Percentiles rank a stretch among this genome's conserved stretches.
phyloP scores from a whole-genome alignment of 2,888 invertebrate species.

The Leptura quadrifasciata region DNA sequence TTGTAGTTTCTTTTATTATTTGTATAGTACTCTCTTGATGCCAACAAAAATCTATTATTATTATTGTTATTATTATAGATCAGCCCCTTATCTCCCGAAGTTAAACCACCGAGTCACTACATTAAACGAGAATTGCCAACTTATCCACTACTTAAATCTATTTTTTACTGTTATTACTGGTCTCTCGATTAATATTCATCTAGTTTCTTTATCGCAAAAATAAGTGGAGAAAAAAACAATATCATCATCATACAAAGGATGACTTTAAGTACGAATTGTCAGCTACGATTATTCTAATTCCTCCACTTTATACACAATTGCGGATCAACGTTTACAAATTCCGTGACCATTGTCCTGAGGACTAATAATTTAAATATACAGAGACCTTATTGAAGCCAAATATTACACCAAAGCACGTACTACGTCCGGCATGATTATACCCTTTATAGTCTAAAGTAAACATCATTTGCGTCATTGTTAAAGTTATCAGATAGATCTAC shows the following conservation, averaged over 20 bases:
- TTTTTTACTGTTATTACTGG: too few relatives aligned
- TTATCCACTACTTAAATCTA: too few relatives aligned
- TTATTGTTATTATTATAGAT: too few relatives aligned
- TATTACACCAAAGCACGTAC: background rate
- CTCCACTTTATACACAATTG: background rate
- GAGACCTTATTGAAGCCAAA: background rate
- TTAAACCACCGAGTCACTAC: too few relatives aligned
- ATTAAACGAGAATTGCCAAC: too few relatives aligned
- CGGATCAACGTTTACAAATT: background rate
- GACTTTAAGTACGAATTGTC: background rate
- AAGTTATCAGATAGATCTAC: conserved; percentile 1
- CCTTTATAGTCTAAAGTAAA: conserved; percentile 7
- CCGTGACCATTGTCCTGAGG: background rate
- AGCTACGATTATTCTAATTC: background rate
- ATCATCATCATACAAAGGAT: conserved; percentile 2
- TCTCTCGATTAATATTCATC: too few relatives aligned
- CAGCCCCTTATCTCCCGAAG: too few relatives aligned
- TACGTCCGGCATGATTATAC: background rate
- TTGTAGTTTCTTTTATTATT: too few relatives aligned
- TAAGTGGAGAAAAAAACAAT: background rate
- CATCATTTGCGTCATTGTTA: conserved; percentile 3
- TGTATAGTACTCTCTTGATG: too few relatives aligned
- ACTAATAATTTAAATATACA: background rate
- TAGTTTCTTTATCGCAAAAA: background rate
- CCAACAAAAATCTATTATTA: too few relatives aligned